A percentile compares a stretch with the other conserved stretches of the same genome.
These are phyloP conservation scores for Stegana nigrithorax DNA, from an alignment of 2,888 invertebrate species.

Conservation along the genomic window DNA sequence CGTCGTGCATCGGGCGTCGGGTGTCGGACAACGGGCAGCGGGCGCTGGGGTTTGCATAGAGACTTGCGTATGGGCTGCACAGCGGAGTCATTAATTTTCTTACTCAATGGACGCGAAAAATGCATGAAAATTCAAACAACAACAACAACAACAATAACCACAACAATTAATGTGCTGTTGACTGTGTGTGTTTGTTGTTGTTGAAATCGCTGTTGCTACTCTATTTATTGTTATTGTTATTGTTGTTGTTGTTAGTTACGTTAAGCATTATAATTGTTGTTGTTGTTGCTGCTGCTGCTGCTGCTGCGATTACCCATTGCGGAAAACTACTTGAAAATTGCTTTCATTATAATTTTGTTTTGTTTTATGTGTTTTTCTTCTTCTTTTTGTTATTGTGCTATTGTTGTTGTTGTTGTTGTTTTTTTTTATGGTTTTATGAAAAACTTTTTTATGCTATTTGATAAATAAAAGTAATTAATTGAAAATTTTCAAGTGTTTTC, in stretches of 20 bases:
- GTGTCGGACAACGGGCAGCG: background rate
- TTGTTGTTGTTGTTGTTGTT: background rate
- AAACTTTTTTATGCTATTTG: background rate
- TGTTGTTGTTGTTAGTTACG: too few relatives aligned
- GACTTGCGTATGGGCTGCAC: background rate
- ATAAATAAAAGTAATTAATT: constrained; percentile 19
- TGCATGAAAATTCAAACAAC: background rate
- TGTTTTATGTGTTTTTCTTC: background rate
- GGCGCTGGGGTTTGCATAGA: too few relatives aligned
- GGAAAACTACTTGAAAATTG: constrained; percentile 3
- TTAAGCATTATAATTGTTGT: too few relatives aligned
- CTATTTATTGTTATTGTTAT: too few relatives aligned
- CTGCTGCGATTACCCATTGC: too few relatives aligned
- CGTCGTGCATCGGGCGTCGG: background rate
- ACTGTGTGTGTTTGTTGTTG: too few relatives aligned
- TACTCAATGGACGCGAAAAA: constrained; percentile 15
- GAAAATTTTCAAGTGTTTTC: constrained; percentile 12
- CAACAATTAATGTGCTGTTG: too few relatives aligned
- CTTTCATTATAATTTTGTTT: background rate
- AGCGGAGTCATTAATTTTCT: constrained; percentile 7
- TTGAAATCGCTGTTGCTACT: too few relatives aligned
- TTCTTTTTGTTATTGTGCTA: background rate
- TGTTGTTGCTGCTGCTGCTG: too few relatives aligned
- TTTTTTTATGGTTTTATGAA: background rate
- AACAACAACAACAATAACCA: background rate